A percentile compares a stretch with the other conserved stretches of the same genome.
phyloP scores from a whole-genome alignment of 2,113 vertebrate species.

The Terrapene triunguis region DNA sequence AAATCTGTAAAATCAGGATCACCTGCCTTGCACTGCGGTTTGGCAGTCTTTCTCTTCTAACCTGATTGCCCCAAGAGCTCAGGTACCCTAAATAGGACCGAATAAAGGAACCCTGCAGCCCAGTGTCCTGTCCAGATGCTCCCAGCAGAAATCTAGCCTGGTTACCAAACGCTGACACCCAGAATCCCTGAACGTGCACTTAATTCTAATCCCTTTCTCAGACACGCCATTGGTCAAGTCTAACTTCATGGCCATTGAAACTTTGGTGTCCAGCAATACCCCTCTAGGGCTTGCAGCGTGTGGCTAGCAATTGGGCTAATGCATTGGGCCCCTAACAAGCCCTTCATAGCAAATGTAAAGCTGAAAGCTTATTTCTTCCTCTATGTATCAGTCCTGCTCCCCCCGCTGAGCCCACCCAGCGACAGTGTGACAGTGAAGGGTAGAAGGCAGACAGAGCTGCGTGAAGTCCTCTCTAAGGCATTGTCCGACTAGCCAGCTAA shows the following conservation, averaged over 20 bases:
- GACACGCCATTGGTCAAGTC: not conserved
- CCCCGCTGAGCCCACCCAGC: not conserved
- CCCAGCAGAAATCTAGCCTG: not conserved
- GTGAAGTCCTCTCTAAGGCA: not conserved
- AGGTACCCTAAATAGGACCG: not conserved
- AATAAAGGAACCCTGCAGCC: not conserved
- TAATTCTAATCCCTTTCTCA: not conserved
- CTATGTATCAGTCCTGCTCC: not conserved
- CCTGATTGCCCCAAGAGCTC: not conserved
- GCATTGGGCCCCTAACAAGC: not conserved
- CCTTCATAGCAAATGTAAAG: not conserved
- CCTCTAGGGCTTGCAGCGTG: not conserved
- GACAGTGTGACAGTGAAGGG: not conserved
- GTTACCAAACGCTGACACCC: not conserved
- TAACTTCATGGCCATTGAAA: not conserved
- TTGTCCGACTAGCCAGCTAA: not conserved
- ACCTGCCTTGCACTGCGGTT: not conserved
- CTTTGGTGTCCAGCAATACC: not conserved
- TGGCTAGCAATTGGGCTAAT: not conserved
- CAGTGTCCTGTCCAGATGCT: not conserved
- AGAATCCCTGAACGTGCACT: not conserved
- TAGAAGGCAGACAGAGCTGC: not conserved
- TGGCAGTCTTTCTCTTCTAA: not conserved
- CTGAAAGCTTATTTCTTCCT: not conserved
- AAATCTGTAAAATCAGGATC: not conserved